Base-by-base conservation (phyloP, 2,797 vertebrate species). In the Masticophis lateralis region DNA sequence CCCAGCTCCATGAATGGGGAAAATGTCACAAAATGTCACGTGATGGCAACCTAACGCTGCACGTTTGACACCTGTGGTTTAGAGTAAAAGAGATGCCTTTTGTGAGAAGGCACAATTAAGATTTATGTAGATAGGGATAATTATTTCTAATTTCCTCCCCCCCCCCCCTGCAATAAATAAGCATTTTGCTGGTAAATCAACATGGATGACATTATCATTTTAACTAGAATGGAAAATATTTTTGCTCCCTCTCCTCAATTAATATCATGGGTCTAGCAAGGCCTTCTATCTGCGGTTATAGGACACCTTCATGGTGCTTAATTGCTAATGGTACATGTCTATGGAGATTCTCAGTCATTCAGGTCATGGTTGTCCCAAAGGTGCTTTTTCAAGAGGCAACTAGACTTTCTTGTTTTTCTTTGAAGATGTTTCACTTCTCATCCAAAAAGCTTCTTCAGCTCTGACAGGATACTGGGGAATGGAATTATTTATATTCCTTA, bases 241-340 rank as follows among this genome's bases (percentile, higher is more conserved):
- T 79, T 74, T 93, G 20, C 59, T 9, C 60, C 63, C 6, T 56
- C 11, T 56, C 32, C 37, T 43, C 57, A 53, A 25, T 27, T 57
- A 7, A 3, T n/a, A 53, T n/a, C 53, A 83, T 89, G 57, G 14
- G 25, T 61, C n/a, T 56, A 83, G 87, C 89, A 88, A 93, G n/a
- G 25, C 63, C 89, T 63, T 86, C n/a, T 56, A 51, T 87, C 90
- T 56, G 57, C 89, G 57, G 87, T 88, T 69, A 91, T 59, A 93
- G 87, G 87, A 61, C 51, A 89, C 86, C 87, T 56, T 89, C 47
- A 43, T 57, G 28, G 47, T 63, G 32, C 57, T 86, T 89, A 93
- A 93, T 91, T 93, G 83, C 69, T 63, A 74, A 56, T 3, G 2
- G 57, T 90, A 83, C 57, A 63, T 32, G 28, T 1, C 63, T 69